A percentile compares a stretch with the other conserved stretches of the same genome.
Evolutionary conservation across 2,113 vertebrate genomes (phyloP).

Genomic region (Actinemys pallida): DNA sequence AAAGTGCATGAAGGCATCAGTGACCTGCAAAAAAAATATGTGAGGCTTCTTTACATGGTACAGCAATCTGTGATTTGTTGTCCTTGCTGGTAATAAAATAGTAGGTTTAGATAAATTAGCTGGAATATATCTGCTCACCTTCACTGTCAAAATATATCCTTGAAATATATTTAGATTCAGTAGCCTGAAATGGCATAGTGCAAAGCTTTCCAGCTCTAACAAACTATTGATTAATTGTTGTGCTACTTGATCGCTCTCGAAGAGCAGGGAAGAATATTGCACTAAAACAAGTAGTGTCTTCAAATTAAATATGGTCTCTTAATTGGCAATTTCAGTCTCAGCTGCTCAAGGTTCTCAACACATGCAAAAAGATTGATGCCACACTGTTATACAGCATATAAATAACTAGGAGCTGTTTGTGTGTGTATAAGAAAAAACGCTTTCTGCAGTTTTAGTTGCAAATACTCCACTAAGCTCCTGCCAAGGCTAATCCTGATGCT

Average conservation of each 20-base stretch:
- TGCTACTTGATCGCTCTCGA: conserved; percentile 20
- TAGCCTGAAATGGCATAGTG: conserved; percentile 8
- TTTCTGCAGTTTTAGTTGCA: neutral
- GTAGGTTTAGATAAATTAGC: neutral
- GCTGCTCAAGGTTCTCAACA: conserved; percentile 7
- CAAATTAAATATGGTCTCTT: conserved; percentile 11
- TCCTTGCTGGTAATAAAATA: neutral
- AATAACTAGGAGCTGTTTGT: neutral
- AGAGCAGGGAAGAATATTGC: conserved; percentile 15
- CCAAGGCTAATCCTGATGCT: neutral
- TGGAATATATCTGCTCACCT: neutral
- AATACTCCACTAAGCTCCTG: neutral
- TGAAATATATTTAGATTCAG: conserved; percentile 24
- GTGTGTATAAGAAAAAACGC: neutral
- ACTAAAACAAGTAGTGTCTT: conserved; percentile 31
- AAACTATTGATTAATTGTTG: conserved; percentile 40
- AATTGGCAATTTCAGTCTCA: conserved; percentile 19
- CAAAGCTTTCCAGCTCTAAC: conserved; percentile 12
- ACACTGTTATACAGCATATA: neutral
- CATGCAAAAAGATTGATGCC: conserved; percentile 2
- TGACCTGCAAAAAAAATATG: neutral
- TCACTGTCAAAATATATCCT: neutral
- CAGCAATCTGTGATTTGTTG: neutral
- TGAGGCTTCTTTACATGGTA: neutral
- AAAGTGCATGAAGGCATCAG: fast-evolving